Conservation (phyloP, 2,797 vertebrate genomes). For the Gastrophryne carolinensis region DNA sequence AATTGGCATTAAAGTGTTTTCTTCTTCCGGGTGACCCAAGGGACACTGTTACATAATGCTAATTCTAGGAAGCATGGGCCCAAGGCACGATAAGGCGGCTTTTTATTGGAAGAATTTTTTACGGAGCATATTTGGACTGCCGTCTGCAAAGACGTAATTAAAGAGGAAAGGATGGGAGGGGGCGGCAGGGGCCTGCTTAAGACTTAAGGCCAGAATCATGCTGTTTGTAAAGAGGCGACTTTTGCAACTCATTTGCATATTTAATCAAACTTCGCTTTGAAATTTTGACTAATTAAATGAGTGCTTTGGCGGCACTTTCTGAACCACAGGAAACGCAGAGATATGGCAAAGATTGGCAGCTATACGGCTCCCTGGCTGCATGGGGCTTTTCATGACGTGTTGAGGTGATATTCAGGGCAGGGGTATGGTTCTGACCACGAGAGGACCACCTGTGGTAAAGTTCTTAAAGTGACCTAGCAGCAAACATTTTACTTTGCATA, state of each 20-base stretch:
- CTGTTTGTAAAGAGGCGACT: conserved; percentile 37
- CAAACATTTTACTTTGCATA: no score
- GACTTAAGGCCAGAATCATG: conserved; percentile 19
- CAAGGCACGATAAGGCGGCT: background rate
- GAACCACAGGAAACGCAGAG: conserved; percentile 4
- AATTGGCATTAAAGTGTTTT: conserved; percentile 33
- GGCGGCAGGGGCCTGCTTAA: background rate
- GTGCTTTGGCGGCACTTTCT: background rate
- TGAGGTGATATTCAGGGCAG: background rate
- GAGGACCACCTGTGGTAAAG: no score
- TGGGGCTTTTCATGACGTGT: background rate
- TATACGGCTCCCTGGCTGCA: background rate
- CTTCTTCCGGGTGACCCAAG: conserved; percentile 31
- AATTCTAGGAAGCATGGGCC: conserved; percentile 10
- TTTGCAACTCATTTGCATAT: conserved; percentile 45
- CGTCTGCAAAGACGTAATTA: conserved; percentile 4
- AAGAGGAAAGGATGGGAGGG: background rate
- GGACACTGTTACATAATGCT: conserved; percentile 9
- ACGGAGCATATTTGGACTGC: background rate
- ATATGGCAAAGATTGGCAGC: background rate
- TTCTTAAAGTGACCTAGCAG: no score
- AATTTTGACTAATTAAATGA: conserved; percentile 50
- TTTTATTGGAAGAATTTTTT: background rate
- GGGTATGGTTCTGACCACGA: no score
- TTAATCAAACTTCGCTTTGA: conserved; percentile 40